phyloP scores from a whole-genome alignment of 2,888 invertebrate species.

The Lithophane leautieri region DNA sequence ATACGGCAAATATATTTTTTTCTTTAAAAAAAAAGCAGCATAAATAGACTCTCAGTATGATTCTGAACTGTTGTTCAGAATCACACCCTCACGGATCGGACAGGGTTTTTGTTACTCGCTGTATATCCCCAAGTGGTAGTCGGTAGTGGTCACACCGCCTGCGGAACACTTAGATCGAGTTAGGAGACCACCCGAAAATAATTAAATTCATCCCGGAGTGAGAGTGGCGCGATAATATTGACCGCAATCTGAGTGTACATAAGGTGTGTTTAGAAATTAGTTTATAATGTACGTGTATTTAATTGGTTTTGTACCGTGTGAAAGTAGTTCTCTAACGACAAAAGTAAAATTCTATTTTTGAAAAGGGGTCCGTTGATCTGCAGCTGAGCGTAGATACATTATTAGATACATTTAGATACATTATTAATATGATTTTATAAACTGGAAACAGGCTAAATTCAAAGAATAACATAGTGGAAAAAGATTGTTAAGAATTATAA shows the following conservation, averaged over 20 bases:
- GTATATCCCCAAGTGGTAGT: slow-evolving; percentile 50
- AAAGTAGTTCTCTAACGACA: neutral
- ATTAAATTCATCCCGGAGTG: slow-evolving; percentile 69
- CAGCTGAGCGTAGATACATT: neutral
- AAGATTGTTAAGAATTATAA: neutral
- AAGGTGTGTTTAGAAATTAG: slow-evolving; percentile 31
- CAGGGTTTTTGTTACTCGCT: no score
- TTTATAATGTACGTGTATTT: slow-evolving; percentile 45
- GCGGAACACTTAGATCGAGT: slow-evolving; percentile 69
- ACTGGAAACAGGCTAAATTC: no score
- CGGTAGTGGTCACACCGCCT: slow-evolving; percentile 63
- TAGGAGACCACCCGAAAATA: slow-evolving; percentile 71
- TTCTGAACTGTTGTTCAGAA: no score
- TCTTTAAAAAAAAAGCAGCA: no score
- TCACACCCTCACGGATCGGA: no score
- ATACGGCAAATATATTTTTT: no score
- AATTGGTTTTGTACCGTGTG: slow-evolving; percentile 7
- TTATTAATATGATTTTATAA: no score
- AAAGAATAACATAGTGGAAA: neutral
- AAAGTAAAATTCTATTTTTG: neutral
- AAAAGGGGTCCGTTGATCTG: no score
- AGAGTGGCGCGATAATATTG: slow-evolving; percentile 55
- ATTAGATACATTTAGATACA: neutral
- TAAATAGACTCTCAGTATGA: no score
- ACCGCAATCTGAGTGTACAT: slow-evolving; percentile 47